Percentiles rank a stretch among this genome's conserved stretches.
phyloP scores from a whole-genome alignment of 2,797 vertebrate genomes.

The Sebastes minor region DNA sequence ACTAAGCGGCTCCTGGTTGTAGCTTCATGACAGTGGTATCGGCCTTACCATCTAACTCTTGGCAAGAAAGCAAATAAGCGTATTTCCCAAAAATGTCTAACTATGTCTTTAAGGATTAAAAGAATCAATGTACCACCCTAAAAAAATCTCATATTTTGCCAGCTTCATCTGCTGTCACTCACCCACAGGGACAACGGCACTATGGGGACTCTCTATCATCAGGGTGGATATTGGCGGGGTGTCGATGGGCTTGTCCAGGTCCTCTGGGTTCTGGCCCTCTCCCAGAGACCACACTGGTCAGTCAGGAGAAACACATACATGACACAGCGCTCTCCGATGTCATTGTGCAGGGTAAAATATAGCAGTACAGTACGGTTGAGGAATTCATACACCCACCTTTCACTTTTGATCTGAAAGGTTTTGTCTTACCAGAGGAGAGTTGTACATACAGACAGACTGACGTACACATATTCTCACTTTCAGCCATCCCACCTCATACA shows the following conservation, averaged over 20 bases:
- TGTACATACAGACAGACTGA: conserved; percentile 29
- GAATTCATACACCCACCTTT: conserved; percentile 55
- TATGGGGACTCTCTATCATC: conserved; percentile 89
- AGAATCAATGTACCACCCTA: neutral
- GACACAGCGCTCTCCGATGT: conserved; percentile 14
- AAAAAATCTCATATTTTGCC: neutral
- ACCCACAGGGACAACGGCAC: conserved; percentile 90
- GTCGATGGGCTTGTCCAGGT: conserved; percentile 88
- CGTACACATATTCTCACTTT: conserved; percentile 34
- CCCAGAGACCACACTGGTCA: conserved; percentile 92
- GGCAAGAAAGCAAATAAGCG: neutral
- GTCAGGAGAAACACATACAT: conserved; percentile 54
- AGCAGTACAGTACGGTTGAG: neutral
- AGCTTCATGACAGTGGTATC: neutral
- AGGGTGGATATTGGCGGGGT: conserved; percentile 87
- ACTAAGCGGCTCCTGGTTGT: neutral
- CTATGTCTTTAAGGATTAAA: neutral
- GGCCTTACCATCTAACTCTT: neutral
- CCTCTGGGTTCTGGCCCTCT: conserved; percentile 87
- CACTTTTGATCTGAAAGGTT: conserved; percentile 36
- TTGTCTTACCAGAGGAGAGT: conserved; percentile 33
- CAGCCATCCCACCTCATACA: conserved; percentile 53
- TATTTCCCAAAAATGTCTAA: neutral
- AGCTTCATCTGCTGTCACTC: conserved; percentile 69
- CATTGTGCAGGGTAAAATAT: neutral